A percentile compares a stretch with the other conserved stretches of the same genome.
Conservation (phyloP, 2,113 vertebrate genomes). For the Ciconia boyciana region DNA sequence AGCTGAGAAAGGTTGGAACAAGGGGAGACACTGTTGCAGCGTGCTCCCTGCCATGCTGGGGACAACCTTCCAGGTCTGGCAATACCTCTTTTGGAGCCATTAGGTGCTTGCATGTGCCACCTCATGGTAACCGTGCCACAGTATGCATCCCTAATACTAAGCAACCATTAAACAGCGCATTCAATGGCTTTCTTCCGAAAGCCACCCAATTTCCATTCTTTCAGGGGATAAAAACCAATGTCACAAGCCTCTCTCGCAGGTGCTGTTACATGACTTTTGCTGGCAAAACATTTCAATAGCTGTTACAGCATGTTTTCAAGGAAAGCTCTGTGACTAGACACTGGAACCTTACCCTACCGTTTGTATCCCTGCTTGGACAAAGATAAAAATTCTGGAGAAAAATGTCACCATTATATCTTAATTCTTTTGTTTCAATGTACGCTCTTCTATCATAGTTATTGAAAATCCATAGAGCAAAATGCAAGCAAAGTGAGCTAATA, state of each 20-base stretch:
- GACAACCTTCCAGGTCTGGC: not conserved
- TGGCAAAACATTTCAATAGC: not conserved
- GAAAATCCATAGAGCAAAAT: not conserved
- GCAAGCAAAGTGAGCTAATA: not conserved
- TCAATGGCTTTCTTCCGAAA: not conserved
- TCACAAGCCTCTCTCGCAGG: not conserved
- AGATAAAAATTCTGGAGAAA: not conserved
- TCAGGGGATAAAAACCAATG: not conserved
- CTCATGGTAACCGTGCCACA: not conserved
- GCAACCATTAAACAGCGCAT: not conserved
- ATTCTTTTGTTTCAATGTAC: not conserved
- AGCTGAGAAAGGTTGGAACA: not conserved
- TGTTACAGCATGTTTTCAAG: not conserved
- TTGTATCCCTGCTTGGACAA: not conserved
- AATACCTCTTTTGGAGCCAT: not conserved
- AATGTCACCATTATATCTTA: not conserved
- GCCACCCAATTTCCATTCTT: not conserved
- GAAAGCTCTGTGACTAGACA: not conserved
- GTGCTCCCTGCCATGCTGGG: not conserved
- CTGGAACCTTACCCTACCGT: not conserved
- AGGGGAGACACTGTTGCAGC: not conserved
- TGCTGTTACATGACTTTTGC: not conserved
- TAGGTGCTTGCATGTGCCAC: not conserved
- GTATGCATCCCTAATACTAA: not conserved
- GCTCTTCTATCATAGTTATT: not conserved